Percentiles rank a stretch among this genome's conserved stretches.
These are phyloP conservation scores for Thecophora atra DNA, from an alignment of 2,888 invertebrate genomes.

Conservation along the genomic window DNA sequence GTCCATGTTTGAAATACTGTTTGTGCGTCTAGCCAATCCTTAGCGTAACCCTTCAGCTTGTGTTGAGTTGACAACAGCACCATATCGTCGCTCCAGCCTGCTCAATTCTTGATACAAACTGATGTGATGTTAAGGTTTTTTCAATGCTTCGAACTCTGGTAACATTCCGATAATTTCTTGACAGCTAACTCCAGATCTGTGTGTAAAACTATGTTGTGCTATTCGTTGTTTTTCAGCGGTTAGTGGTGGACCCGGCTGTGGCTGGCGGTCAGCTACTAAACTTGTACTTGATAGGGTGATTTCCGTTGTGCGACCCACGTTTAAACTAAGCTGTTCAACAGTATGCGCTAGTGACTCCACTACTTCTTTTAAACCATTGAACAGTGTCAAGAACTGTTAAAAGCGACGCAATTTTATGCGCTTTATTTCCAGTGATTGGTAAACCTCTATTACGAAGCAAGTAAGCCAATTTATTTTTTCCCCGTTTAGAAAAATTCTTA, in stretches of 20 bases:
- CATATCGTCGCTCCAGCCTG: slow-evolving; percentile 9
- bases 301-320: background rate
- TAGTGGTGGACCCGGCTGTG: background rate
- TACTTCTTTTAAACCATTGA: slow-evolving; percentile 8
- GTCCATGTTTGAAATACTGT: background rate
- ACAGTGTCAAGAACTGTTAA: background rate
- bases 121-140: slow-evolving; percentile 13
- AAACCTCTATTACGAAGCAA: background rate
- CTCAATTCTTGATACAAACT: slow-evolving; percentile 16
- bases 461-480: background rate
- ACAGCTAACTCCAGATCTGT: background rate
- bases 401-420: background rate
- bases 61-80: slow-evolving; percentile 4
- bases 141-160: slow-evolving; percentile 23
- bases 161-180: background rate
- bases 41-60: background rate
- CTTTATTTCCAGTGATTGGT: slow-evolving; percentile 1
- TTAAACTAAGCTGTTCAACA: background rate
- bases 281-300: background rate
- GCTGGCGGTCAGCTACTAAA: background rate
- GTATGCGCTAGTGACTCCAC: background rate
- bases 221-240: background rate
- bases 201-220: background rate
- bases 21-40: slow-evolving; percentile 8
- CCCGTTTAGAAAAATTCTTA: background rate